Evolutionary conservation across 2,888 invertebrate species (phyloP), one percentile per base, ranked within the genome.

Genomic region (Tetramorium bicarinatum): DNA sequence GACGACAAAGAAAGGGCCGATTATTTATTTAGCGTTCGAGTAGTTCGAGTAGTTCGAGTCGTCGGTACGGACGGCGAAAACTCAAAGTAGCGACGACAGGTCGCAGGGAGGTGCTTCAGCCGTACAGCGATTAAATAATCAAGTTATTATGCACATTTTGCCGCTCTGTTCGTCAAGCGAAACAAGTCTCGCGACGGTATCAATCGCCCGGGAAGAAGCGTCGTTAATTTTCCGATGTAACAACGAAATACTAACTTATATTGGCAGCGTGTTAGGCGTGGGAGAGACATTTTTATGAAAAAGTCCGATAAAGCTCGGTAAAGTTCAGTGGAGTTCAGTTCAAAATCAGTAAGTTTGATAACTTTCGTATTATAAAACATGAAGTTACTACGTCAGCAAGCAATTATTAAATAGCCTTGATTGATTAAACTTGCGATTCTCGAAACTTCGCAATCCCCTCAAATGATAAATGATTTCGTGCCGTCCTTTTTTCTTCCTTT

Each of bases 331-430:
- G 54, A 66, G 54, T 67, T 77, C 13, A 54, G 44, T 0, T 66
- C 3, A 77, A 77, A 77, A 67, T 56, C 67, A 67, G 6, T 54
- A 69, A 69, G 34, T 69, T 69, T 69, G n/a, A 76, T 79, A 79
- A 69, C 44, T 54, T 67, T 34, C 21, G 2, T 56, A 29, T 56
- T 67, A 69, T 29, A 59, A 79, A 79, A 69, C 29, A 71, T 69
- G 21, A 54, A 44, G 44, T 69, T 67, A 66, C 21, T 79, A 49
- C 47, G 71, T 71, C 69, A 71, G 38, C 56, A 61, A 59, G 21
- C 59, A 80, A 80, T 80, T 79, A 69, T 79, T 80, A 59, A 80
- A 71, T 71, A 71, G 34, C 21, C 34, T 80, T 80, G 79, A 80
- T 71, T 71, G 59, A 80, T 80, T 80, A 80, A 80, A 49, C 79